Evolutionary conservation across 2,888 invertebrate species (phyloP).

Genomic region (Hypsopygia costalis): DNA sequence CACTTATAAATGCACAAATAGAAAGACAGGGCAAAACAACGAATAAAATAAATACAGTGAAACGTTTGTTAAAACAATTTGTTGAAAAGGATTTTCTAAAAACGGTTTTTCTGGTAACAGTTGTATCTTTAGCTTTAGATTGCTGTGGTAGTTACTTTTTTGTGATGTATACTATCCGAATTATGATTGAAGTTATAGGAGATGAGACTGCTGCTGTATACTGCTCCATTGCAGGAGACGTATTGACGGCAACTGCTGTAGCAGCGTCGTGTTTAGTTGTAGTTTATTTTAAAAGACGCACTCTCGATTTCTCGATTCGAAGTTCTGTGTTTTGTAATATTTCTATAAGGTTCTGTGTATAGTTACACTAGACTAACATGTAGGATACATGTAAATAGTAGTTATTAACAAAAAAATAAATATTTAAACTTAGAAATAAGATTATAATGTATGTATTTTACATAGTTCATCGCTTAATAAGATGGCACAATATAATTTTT

Average conservation of each 20-base stretch:
- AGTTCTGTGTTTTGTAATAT: conserved; percentile 26
- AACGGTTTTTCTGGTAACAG: conserved; percentile 25
- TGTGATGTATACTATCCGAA: conserved; percentile 33
- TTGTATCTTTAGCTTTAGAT: conserved; percentile 35
- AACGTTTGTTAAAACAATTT: conserved; percentile 18
- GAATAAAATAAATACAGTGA: conserved; percentile 4
- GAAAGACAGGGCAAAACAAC: conserved; percentile 11
- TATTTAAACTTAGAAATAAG: too few species aligned
- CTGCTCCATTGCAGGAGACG: conserved; percentile 36
- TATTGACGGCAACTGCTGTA: conserved; percentile 27
- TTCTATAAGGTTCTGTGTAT: conserved; percentile 25
- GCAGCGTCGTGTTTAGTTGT: conserved; percentile 29
- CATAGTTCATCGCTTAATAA: too few species aligned
- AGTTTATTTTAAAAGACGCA: conserved; percentile 29
- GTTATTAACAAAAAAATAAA: too few species aligned
- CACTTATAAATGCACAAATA: conserved; percentile 24
- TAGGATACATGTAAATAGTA: too few species aligned
- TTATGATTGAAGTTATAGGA: conserved; percentile 31
- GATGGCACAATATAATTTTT: too few species aligned
- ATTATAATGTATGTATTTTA: too few species aligned
- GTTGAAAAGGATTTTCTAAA: conserved; percentile 32
- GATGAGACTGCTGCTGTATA: conserved; percentile 32
- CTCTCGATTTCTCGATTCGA: conserved; percentile 31
- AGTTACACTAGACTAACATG: too few species aligned
- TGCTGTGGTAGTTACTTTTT: conserved; percentile 37